Evolutionary conservation across 2,888 invertebrate genomes (phyloP).

Genomic region (Tuta absoluta): DNA sequence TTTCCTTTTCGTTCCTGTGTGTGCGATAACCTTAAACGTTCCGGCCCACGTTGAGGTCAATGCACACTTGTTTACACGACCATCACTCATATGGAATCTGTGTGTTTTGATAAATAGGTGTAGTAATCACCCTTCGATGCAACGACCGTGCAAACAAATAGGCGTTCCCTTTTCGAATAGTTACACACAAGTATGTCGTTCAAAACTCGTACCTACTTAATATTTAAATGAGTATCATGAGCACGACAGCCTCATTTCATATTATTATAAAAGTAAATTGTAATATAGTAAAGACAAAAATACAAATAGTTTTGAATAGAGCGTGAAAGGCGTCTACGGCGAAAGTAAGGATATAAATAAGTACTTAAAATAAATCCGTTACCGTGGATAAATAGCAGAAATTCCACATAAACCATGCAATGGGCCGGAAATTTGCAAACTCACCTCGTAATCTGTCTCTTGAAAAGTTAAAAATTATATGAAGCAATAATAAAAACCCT

Average conservation of each 20-base stretch:
- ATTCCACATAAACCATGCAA: background rate
- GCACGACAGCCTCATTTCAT: background rate
- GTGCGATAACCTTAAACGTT: background rate
- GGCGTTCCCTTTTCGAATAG: background rate
- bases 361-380: conserved; percentile 10
- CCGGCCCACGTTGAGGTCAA: conserved; percentile 1
- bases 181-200: conserved; percentile 3
- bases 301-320: background rate
- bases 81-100: background rate
- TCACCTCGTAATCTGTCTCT: conserved; percentile 39
- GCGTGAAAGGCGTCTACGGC: background rate
- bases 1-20: no score
- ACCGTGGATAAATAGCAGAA: background rate
- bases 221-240: conserved; percentile 6
- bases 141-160: background rate
- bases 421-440: background rate
- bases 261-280: conserved; percentile 1
- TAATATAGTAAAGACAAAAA: conserved; percentile 2
- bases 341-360: background rate
- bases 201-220: conserved; percentile 2
- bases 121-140: background rate
- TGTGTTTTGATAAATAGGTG: background rate
- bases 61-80: background rate
- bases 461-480: conserved; percentile 47
- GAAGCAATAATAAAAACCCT: conserved; percentile 48